Base-by-base conservation (phyloP, 1,140 invertebrate genomes). In the Mamestra configurata region DNA sequence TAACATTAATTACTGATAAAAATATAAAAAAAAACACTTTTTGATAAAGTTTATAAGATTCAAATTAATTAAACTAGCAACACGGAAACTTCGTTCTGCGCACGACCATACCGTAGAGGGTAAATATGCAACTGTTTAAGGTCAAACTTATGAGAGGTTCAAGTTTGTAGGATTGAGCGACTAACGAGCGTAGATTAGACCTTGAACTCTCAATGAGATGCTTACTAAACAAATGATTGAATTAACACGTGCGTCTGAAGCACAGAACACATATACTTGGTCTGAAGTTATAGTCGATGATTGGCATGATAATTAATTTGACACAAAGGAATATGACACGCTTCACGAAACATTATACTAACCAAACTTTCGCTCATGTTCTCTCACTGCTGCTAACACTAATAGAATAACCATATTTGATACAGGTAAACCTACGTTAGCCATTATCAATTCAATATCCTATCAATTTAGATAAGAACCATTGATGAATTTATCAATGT, bases 311-410 rank as follows among this genome's bases (percentile, higher is more conserved):
- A 31, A 31, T 4, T 51, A 5, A 11, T 11, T 71, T 71, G 7
- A 53, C 13, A 35, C 46, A 71, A 37, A 15, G 53, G 13, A 59
- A 37, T 55, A 24, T 20, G 35, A 57, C 53, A 57, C 49, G 20
- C 53, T 22, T n/a, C 22, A 70, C 22, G 15, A 49, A 46, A 40
- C 40, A 49, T n/a, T 13, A 4, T 80, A 83, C 84, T 73, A 79
- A 85, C 81, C 83, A 72, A 68, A 81, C 72, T 79, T 11, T 81
- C 83, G 61, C 73, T 82, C 82, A 86, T 86, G 70, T 70, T 86
- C 61, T 59, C 13, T 49, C 73, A 22, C 40, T 24, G 73, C 40
- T 27, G 18, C 27, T 59, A 4, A n/a, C 35, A 27, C 37, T 13
- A 59, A 59, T 13, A 75, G 20, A 75, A 40, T 59, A 75, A 75